phyloP scores from a whole-genome alignment of 1,140 invertebrate genomes.

The Cydia fagiglandana region DNA sequence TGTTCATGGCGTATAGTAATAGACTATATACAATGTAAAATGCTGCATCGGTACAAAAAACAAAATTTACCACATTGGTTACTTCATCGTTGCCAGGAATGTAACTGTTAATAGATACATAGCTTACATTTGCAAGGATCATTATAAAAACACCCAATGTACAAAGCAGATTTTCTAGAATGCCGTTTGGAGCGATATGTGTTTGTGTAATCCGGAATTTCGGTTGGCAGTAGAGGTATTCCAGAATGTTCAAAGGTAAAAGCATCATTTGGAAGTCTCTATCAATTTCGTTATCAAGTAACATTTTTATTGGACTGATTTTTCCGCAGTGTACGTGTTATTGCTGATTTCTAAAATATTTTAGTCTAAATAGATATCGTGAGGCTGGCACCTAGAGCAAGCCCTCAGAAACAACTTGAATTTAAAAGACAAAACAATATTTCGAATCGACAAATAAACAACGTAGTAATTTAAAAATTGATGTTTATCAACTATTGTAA shows the following conservation, averaged over 20 bases:
- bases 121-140: background rate
- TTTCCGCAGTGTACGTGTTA: too few relatives aligned
- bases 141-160: background rate
- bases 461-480: too few relatives aligned
- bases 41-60: background rate
- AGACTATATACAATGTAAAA: background rate
- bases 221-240: background rate
- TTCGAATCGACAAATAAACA: too few relatives aligned
- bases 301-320: background rate
- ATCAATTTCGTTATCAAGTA: background rate
- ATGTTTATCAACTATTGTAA: too few relatives aligned
- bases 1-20: background rate
- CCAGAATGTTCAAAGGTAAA: constrained; percentile 8
- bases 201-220: constrained; percentile 2
- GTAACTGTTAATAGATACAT: background rate
- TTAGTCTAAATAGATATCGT: too few relatives aligned
- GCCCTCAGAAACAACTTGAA: too few relatives aligned
- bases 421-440: too few relatives aligned
- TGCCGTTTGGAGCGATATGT: background rate
- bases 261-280: constrained; percentile 20
- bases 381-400: too few relatives aligned
- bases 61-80: background rate
- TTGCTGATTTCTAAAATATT: too few relatives aligned
- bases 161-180: background rate
- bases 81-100: background rate